phyloP scores from a whole-genome alignment of 2,113 vertebrate species.

The Callaeas wilsoni region DNA sequence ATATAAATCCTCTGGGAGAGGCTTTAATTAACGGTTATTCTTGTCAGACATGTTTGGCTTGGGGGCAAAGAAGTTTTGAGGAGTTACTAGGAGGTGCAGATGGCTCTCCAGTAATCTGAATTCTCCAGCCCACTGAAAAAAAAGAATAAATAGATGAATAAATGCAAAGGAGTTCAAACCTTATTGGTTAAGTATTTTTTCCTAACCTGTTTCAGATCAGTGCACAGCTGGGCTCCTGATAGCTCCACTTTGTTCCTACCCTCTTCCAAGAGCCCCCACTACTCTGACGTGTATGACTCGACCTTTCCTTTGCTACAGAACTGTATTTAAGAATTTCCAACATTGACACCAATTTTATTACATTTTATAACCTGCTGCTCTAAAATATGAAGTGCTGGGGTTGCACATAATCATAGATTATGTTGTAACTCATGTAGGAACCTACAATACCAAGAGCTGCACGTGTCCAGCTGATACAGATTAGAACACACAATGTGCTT shows the following conservation, averaged over 20 bases:
- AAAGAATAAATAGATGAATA: neutral
- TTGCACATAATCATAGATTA: neutral
- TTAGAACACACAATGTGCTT: neutral
- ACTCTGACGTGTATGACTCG: neutral
- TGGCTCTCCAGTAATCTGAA: neutral
- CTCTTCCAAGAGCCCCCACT: neutral
- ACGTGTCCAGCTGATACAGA: neutral
- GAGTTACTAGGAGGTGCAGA: constrained; percentile 1
- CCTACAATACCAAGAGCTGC: neutral
- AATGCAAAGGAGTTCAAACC: neutral
- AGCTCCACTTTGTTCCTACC: neutral
- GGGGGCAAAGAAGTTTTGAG: neutral
- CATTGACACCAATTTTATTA: neutral
- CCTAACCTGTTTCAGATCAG: constrained; percentile 9
- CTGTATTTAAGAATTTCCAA: neutral
- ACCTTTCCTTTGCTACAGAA: neutral
- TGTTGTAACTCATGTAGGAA: neutral
- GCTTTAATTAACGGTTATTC: constrained; percentile 39
- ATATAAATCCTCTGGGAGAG: constrained; percentile 31
- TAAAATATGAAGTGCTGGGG: neutral
- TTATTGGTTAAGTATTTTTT: neutral
- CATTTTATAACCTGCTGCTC: neutral
- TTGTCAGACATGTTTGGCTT: constrained; percentile 18
- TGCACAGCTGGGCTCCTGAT: neutral
- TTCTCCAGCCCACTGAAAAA: neutral